Evolutionary conservation across 1,140 invertebrate genomes (phyloP), one percentile per base, ranked within the genome.

Genomic region (Philaenus spumarius): DNA sequence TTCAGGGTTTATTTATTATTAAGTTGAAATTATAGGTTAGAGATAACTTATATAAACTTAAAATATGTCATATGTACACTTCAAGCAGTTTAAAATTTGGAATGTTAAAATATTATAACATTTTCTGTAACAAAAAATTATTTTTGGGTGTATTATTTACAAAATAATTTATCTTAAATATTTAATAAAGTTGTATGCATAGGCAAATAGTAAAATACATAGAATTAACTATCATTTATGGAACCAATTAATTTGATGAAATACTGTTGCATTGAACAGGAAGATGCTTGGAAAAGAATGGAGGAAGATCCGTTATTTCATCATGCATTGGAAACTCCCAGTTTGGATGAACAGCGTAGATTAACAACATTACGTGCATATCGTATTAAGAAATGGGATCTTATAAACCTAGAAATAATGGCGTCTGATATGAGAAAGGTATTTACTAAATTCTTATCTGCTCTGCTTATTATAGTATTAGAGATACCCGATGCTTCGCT

Each of bases 261-360:
- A 1, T 39, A 42, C 24, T 34, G 17, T 24, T 57, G 2, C 6
- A 23, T 50, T 5, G 22, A 15, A 14, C 69, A 95, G 92, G 81
- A 90, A 67, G 83, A 82, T 69, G 76, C 95, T 60, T 95, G 88
- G 86, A 79, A 82, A 22, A 82, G 82, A 3, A 69, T 97, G 34
- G 83, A 91, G 73, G 83, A 77, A n/a, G 87, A 94, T 71, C 86
- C 90, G 5, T 66, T 87, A 0, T 97, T 97, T 70, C 75, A 78
- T 59, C 77, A 65, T 24, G 35, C 50, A 0, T 24, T 56, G 11
- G 54, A 59, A 23, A 74, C 75, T n/a, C 77, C 81, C 11, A 74
- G 79, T 5, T 71, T 89, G n/a, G 87, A 93, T 56, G 87, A 95
- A 67, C 76, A 81, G 62, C 82, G 87, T 70, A 76, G 78, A 46